These are phyloP conservation scores for Tapera naevia DNA, from an alignment of 2,797 vertebrate species.

Conservation along the genomic window DNA sequence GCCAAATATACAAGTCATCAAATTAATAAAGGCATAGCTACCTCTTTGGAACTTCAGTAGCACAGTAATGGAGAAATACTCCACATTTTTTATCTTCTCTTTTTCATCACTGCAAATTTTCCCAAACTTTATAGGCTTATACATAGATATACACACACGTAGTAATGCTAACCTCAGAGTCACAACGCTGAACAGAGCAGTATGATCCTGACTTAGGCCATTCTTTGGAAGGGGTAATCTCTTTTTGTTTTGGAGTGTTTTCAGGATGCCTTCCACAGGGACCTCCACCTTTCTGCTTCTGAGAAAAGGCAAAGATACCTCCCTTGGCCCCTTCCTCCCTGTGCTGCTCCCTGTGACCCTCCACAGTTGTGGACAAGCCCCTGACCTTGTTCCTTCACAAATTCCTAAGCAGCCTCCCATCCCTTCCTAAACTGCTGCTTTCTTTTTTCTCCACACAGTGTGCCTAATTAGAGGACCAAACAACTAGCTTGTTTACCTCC, in stretches of 20 bases:
- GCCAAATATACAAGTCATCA: background rate
- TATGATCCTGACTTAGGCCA: background rate
- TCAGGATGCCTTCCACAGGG: background rate
- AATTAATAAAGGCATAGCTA: background rate
- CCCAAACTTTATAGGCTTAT: background rate
- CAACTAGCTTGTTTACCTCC: background rate
- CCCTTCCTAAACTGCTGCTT: background rate
- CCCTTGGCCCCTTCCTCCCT: background rate
- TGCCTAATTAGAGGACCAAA: background rate
- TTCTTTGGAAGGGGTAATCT: background rate
- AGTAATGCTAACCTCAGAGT: background rate
- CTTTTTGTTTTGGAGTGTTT: background rate
- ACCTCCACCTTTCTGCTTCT: background rate
- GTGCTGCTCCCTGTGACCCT: background rate
- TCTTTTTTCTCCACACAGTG: background rate
- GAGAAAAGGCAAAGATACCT: background rate
- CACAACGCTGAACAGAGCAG: background rate
- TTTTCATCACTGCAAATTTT: background rate
- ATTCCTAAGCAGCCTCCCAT: background rate
- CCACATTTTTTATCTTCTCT: background rate
- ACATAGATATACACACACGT: fast-evolving
- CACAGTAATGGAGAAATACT: background rate
- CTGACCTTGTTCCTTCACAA: background rate
- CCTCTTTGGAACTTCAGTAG: background rate
- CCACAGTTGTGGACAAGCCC: fast-evolving